phyloP scores from a whole-genome alignment of 1,140 invertebrate genomes.

The Ephestia elutella region DNA sequence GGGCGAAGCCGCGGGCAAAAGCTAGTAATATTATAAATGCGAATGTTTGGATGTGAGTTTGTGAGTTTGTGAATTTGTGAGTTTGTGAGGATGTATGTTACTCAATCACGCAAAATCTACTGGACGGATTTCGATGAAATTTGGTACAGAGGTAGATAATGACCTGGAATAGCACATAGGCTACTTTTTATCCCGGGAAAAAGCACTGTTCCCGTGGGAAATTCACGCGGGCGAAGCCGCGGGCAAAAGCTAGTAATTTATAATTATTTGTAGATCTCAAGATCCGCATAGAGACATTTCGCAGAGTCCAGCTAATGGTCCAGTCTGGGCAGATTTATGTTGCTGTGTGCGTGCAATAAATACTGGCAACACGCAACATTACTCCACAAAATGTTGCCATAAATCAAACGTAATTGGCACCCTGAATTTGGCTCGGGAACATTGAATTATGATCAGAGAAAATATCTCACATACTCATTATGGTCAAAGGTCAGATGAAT shows the following conservation, averaged over 20 bases:
- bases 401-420: conserved; percentile 49
- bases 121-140: no score
- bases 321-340: conserved; percentile 49
- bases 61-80: no score
- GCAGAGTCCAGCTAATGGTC: conserved; percentile 29
- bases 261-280: background rate
- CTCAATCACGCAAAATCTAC: no score
- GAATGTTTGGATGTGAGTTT: no score
- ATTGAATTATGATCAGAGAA: conserved; percentile 7
- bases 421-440: conserved; percentile 20
- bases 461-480: background rate
- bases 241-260: conserved; percentile 7
- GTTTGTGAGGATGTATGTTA: no score
- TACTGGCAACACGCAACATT: conserved; percentile 32
- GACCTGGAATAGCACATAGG: no score
- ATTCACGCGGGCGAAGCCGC: background rate
- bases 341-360: conserved; percentile 36
- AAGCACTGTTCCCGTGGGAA: no score
- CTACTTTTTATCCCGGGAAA: no score
- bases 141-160: no score
- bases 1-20: no score
- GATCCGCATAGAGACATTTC: conserved; percentile 5
- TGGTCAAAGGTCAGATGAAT: background rate
- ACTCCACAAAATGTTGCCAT: conserved; percentile 30
- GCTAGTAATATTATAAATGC: no score